phyloP scores from a whole-genome alignment of 1,140 invertebrate genomes.

The Ceratitis capitata region DNA sequence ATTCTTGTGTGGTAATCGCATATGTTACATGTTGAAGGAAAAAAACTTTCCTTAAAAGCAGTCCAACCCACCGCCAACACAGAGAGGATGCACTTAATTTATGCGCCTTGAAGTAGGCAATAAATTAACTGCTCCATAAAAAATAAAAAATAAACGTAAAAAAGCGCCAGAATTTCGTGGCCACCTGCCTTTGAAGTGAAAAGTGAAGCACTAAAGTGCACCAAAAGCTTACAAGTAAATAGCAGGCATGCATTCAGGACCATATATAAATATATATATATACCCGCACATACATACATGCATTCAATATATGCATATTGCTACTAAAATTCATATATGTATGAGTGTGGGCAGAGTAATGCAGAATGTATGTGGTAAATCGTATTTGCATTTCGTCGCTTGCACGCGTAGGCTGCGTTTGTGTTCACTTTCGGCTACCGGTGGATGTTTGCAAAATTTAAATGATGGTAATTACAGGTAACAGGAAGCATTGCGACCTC shows the following conservation, averaged over 20 bases:
- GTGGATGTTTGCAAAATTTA: constrained; percentile 10
- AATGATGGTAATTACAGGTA: constrained; percentile 10
- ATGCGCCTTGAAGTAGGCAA: constrained; percentile 22
- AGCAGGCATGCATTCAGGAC: neutral
- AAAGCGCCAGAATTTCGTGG: neutral
- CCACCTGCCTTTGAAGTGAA: neutral
- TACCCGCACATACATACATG: neutral
- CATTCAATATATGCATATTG: neutral
- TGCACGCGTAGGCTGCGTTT: neutral
- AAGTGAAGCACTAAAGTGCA: neutral
- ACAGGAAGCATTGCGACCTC: neutral
- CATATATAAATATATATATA: neutral
- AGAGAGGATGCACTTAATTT: constrained; percentile 25
- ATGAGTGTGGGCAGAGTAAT: neutral
- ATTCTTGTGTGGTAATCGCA: neutral
- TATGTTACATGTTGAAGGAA: neutral
- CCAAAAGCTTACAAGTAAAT: neutral
- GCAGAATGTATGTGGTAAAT: neutral
- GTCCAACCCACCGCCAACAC: neutral
- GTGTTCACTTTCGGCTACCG: neutral
- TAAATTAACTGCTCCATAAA: constrained; percentile 7
- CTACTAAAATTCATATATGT: neutral
- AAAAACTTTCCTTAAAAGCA: neutral
- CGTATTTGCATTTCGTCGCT: neutral
- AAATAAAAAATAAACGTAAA: neutral